These are phyloP conservation scores for Castor canadensis DNA, from an alignment of 2,113 vertebrate genomes.

Conservation along the genomic window DNA sequence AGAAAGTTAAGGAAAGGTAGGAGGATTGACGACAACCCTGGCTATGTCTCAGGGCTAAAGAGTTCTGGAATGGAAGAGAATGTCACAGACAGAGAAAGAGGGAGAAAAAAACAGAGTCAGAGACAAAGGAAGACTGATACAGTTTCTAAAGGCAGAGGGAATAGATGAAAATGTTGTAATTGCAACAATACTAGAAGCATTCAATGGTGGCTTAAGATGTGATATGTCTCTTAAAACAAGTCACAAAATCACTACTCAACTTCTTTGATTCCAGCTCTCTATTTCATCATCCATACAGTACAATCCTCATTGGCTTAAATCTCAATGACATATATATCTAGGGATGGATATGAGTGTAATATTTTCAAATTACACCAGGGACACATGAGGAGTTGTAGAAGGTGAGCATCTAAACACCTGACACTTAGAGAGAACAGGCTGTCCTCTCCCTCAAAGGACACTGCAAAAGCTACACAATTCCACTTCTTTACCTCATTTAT, in stretches of 20 bases:
- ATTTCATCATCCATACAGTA: neutral
- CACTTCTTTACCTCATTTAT: neutral
- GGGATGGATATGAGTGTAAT: neutral
- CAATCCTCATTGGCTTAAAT: neutral
- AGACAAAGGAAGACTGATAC: neutral
- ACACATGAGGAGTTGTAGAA: neutral
- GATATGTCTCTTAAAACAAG: neutral
- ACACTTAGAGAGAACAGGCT: neutral
- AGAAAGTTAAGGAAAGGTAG: neutral
- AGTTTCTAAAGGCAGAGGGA: neutral
- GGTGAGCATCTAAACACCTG: neutral
- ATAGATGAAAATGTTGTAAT: neutral
- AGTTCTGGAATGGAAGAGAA: neutral
- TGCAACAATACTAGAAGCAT: neutral
- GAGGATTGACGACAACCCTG: neutral
- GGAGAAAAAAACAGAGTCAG: neutral
- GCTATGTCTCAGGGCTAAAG: neutral
- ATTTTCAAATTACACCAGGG: accelerated
- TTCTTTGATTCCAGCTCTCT: neutral
- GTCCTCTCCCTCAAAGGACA: neutral
- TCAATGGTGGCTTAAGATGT: neutral
- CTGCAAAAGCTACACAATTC: neutral
- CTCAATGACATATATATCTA: too few species aligned
- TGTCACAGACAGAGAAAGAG: neutral
- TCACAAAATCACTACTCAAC: neutral